Percentiles rank a stretch among this genome's conserved stretches.
These are phyloP conservation scores for Mico argentatus DNA, from an alignment of 2,797 vertebrate species.

Conservation along the genomic window DNA sequence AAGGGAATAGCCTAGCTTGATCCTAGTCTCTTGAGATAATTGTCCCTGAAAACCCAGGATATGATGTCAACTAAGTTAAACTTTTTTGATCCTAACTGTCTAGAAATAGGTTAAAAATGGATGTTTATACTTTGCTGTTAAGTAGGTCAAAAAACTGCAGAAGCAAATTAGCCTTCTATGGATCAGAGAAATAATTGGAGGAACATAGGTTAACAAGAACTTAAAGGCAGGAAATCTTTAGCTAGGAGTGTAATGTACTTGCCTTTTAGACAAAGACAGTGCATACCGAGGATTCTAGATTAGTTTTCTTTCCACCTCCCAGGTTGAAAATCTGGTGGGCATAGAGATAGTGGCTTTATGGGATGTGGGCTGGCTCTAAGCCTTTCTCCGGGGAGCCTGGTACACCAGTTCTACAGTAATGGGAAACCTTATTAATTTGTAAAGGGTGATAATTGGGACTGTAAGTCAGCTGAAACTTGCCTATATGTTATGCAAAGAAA, in stretches of 20 bases:
- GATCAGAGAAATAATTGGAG: neutral
- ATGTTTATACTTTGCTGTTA: neutral
- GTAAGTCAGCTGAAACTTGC: neutral
- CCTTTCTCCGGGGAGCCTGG: neutral
- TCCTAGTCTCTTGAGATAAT: neutral
- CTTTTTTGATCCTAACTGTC: neutral
- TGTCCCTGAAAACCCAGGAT: constrained; percentile 21
- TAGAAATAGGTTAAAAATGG: constrained; percentile 34
- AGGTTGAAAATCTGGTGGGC: neutral
- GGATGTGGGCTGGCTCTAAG: neutral
- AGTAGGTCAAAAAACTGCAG: neutral
- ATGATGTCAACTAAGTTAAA: neutral
- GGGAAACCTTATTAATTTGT: neutral
- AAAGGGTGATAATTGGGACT: neutral
- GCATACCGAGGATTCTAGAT: neutral
- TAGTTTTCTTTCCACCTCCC: neutral
- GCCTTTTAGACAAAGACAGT: neutral
- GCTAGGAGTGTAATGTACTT: neutral
- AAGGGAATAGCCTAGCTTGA: neutral
- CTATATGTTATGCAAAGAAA: neutral
- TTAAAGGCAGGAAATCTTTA: neutral
- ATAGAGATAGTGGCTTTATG: neutral
- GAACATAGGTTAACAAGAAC: neutral
- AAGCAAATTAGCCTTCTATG: neutral
- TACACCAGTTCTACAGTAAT: neutral